These are phyloP conservation scores for Cyclophora punctaria DNA, from an alignment of 2,888 invertebrate genomes.

Conservation along the genomic window DNA sequence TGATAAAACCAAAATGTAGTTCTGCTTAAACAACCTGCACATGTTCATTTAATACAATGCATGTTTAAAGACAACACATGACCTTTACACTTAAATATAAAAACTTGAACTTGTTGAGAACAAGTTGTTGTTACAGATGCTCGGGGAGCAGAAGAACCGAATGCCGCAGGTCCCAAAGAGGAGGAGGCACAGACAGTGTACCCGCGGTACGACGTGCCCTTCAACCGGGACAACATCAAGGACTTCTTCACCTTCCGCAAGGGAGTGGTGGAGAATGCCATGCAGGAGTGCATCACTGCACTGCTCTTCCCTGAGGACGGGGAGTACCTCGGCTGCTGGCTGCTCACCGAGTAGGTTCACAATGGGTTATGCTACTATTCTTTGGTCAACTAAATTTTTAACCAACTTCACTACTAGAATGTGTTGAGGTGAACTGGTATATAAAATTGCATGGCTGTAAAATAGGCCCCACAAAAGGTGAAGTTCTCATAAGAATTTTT, in stretches of 20 bases:
- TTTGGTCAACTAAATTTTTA: not conserved
- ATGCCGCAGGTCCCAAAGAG: conserved; percentile 39
- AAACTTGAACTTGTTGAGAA: too few species aligned
- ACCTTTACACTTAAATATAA: too few species aligned
- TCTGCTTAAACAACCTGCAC: too few species aligned
- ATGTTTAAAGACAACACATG: too few species aligned
- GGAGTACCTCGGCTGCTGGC: conserved; percentile 82
- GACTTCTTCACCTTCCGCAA: conserved; percentile 83
- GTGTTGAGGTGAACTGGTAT: too few species aligned
- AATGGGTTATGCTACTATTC: too few species aligned
- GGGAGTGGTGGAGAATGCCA: conserved; percentile 82
- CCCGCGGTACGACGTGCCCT: conserved; percentile 63
- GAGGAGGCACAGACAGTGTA: conserved; percentile 44
- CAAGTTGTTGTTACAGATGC: conserved; percentile 37
- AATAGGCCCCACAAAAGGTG: not conserved
- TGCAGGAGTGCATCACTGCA: conserved; percentile 80
- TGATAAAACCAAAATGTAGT: not conserved
- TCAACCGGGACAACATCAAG: conserved; percentile 75
- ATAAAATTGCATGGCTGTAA: not conserved
- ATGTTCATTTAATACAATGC: too few species aligned
- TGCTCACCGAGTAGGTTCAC: conserved; percentile 84
- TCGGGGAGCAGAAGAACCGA: conserved; percentile 37
- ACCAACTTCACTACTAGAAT: not conserved
- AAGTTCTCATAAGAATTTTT: not conserved
- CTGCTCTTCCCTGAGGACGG: conserved; percentile 82